Evolutionary conservation across 2,888 invertebrate genomes (phyloP).

Genomic region (Pseudoips prasinana): DNA sequence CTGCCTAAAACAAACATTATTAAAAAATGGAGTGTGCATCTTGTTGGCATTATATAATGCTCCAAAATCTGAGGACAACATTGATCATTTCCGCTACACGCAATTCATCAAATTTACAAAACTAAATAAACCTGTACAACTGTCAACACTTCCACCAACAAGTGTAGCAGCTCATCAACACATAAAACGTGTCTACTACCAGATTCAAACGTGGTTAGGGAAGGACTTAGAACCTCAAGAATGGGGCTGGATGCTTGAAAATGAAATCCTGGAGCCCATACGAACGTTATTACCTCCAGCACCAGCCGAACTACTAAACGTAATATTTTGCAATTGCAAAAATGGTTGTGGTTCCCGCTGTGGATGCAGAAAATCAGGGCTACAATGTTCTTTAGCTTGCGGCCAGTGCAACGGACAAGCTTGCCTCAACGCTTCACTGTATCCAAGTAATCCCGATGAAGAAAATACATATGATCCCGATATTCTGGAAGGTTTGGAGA

Average conservation of each 20-base stretch:
- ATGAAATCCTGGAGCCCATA: slow-evolving; percentile 40
- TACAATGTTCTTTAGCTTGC: slow-evolving; percentile 25
- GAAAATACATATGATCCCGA: slow-evolving; percentile 24
- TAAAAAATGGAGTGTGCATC: slow-evolving; percentile 29
- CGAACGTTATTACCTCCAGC: slow-evolving; percentile 31
- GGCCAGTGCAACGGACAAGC: slow-evolving; percentile 22
- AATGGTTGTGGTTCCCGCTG: slow-evolving; percentile 35
- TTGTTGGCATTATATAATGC: slow-evolving; percentile 45
- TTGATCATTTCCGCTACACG: slow-evolving; percentile 25
- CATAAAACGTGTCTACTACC: slow-evolving; percentile 32
- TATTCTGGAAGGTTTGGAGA: slow-evolving; percentile 27
- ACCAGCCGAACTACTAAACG: slow-evolving; percentile 22
- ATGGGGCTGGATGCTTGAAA: slow-evolving; percentile 34
- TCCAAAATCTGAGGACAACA: slow-evolving; percentile 36
- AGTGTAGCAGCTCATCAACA: slow-evolving; percentile 43
- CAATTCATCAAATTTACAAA: slow-evolving; percentile 40
- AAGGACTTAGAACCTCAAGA: slow-evolving; percentile 32
- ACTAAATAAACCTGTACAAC: slow-evolving; percentile 41
- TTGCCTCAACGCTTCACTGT: slow-evolving; percentile 18
- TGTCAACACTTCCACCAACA: slow-evolving; percentile 43
- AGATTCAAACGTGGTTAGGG: slow-evolving; percentile 36
- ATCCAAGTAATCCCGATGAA: slow-evolving; percentile 25
- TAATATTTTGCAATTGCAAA: slow-evolving; percentile 36
- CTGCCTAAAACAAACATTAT: slow-evolving; percentile 39
- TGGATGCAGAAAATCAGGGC: slow-evolving; percentile 22